Evolutionary conservation across 23 tunicate genomes (phyloP).

Genomic region (Halocynthia aurantium): DNA sequence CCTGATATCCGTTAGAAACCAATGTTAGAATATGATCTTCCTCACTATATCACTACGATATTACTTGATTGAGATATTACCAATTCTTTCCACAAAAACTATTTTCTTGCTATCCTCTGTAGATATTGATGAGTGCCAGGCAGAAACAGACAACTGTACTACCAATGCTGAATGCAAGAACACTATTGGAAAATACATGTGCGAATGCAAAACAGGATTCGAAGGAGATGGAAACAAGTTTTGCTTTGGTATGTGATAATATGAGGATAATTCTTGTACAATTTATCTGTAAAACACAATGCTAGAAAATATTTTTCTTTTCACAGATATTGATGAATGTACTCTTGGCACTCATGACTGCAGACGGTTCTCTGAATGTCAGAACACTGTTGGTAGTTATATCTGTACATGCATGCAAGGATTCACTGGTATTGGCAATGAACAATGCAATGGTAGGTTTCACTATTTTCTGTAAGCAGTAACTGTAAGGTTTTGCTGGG

Average conservation of each 20-base stretch:
- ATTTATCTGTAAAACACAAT: too few relatives aligned
- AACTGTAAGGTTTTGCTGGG: not conserved
- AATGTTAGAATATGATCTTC: too few relatives aligned
- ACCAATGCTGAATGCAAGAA: slow-evolving; percentile 22
- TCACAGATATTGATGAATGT: slow-evolving; percentile 53
- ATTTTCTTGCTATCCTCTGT: too few relatives aligned
- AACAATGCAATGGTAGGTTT: slow-evolving; percentile 30
- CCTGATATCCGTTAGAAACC: too few relatives aligned
- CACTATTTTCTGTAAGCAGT: not conserved
- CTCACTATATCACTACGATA: too few relatives aligned
- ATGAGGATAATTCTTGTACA: not conserved
- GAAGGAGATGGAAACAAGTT: not conserved
- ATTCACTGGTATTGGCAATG: slow-evolving; percentile 27
- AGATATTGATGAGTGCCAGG: slow-evolving; percentile 6
- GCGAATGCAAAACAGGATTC: slow-evolving; percentile 15
- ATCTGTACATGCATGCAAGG: slow-evolving; percentile 36
- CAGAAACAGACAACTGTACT: slow-evolving; percentile 19
- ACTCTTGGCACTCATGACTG: not conserved
- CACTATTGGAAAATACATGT: slow-evolving; percentile 12
- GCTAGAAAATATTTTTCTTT: not conserved
- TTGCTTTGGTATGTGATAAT: not conserved
- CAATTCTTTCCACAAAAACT: too few relatives aligned
- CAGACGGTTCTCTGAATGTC: slow-evolving; percentile 4
- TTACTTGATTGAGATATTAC: too few relatives aligned
- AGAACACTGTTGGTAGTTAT: slow-evolving; percentile 27